Evolutionary conservation across 2,888 invertebrate species (phyloP), one percentile per base, ranked within the genome.

Genomic region (Microplitis manilae): DNA sequence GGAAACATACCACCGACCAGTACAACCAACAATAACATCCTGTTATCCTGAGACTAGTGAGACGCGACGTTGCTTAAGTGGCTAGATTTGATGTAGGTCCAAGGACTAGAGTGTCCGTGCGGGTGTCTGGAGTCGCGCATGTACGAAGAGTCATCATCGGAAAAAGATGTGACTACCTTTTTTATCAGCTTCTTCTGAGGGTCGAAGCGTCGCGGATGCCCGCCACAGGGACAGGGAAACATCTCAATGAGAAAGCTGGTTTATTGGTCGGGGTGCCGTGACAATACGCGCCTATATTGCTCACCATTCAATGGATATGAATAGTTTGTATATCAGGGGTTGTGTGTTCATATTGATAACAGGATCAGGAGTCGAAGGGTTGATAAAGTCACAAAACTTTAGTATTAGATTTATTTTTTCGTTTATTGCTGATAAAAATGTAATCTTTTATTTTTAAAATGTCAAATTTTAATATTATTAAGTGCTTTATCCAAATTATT

Each of bases 181-280:
- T 87, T 89, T 86, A 82, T 79, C 84, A 85, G 82, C 83, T 88
- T 84, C 88, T 89, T 89, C 84, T 84, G 87, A 87, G 87, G 85
- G 86, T 79, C 86, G 82, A 87, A 86, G 88, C 88, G 89, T 89
- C 89, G 89, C 89, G 86, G 85, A 83, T 87, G 88, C 89, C 89
- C 89, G 89, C 89, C 89, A 89, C 82, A 82, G 79, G 81, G 83
- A 77, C 86, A 87, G 89, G 87, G 78, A 65, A 80, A 13, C 83
- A 89, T 82, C 79, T 69, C n/a, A 4, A 6, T 59, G 75, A 79
- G 77, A 67, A 83, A 79, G 77, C 73, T 9, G 13, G 13, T 64
- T 38, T 7, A 39, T 30, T 17, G 38, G 5, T 5, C 61, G 15
- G 50, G 64, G 73, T 65, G 17, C 30, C 30, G 59, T 20, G 69